phyloP scores from a whole-genome alignment of 2,888 invertebrate species.

The Meiosimyza decipiens region DNA sequence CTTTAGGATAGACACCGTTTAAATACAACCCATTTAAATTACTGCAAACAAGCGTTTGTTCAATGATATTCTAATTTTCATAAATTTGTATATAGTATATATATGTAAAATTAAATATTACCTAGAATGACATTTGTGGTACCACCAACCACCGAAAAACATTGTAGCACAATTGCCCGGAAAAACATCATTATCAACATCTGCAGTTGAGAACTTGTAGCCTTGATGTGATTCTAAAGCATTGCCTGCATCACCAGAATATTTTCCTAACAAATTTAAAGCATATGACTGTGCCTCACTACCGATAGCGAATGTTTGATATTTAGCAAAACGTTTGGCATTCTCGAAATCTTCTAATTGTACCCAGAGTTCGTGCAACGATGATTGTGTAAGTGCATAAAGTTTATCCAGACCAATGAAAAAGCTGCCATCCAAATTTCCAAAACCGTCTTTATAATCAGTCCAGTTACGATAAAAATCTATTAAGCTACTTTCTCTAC shows the following conservation, averaged over 20 bases:
- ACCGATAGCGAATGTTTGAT: slow-evolving; percentile 23
- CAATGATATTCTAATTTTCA: neutral
- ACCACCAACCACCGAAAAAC: too few relatives aligned
- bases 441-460: slow-evolving; percentile 22
- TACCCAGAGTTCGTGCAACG: slow-evolving; percentile 27
- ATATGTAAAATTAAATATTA: too few relatives aligned
- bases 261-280: slow-evolving; percentile 23
- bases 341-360: slow-evolving; percentile 30
- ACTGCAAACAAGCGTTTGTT: neutral
- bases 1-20: neutral
- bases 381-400: slow-evolving; percentile 5
- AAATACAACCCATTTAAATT: neutral
- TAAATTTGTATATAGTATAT: neutral
- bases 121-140: too few relatives aligned
- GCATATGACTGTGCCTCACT: slow-evolving; percentile 25
- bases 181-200: too few relatives aligned
- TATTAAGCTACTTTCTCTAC: slow-evolving; percentile 24
- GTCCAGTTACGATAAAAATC: slow-evolving; percentile 23
- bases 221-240: neutral
- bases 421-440: neutral
- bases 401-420: slow-evolving; percentile 27
- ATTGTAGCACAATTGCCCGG: too few relatives aligned
- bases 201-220: too few relatives aligned
- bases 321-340: slow-evolving; percentile 30
- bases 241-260: neutral